phyloP scores from a whole-genome alignment of 2,113 vertebrate species.

The Onychostoma macrolepis region DNA sequence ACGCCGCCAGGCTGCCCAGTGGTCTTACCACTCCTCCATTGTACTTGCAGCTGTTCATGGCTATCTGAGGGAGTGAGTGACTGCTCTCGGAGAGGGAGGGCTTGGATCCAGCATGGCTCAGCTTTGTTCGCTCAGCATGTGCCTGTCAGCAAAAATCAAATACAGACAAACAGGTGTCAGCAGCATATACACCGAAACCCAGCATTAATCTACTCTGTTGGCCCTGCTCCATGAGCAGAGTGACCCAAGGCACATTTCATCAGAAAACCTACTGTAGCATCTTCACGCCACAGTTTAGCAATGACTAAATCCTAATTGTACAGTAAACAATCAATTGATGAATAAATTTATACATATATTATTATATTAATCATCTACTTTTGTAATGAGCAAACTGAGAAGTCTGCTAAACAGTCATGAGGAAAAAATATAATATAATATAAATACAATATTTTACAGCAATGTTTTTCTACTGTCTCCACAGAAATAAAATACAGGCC shows the following conservation, averaged over 20 bases:
- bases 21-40: conserved; percentile 83
- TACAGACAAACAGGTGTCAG: conserved; percentile 37
- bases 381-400: not conserved
- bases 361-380: not conserved
- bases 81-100: conserved; percentile 68
- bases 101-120: conserved; percentile 78
- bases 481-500: not conserved
- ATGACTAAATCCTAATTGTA: not conserved
- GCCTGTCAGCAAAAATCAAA: conserved; percentile 60
- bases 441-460: too few species aligned
- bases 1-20: conserved; percentile 71
- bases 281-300: not conserved
- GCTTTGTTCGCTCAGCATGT: conserved; percentile 60
- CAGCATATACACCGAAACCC: conserved; percentile 17
- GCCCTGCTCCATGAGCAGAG: conserved; percentile 23
- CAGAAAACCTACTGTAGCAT: not conserved
- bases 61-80: conserved; percentile 69
- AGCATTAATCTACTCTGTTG: conserved; percentile 24
- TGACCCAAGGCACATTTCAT: not conserved
- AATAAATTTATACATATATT: not conserved
- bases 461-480: not conserved
- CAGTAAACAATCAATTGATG: not conserved
- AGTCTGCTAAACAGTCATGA: not conserved
- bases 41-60: conserved; percentile 79
- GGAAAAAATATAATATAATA: not conserved